Evolutionary conservation across 2,888 invertebrate species (phyloP).

Genomic region (Campoplex capitator): DNA sequence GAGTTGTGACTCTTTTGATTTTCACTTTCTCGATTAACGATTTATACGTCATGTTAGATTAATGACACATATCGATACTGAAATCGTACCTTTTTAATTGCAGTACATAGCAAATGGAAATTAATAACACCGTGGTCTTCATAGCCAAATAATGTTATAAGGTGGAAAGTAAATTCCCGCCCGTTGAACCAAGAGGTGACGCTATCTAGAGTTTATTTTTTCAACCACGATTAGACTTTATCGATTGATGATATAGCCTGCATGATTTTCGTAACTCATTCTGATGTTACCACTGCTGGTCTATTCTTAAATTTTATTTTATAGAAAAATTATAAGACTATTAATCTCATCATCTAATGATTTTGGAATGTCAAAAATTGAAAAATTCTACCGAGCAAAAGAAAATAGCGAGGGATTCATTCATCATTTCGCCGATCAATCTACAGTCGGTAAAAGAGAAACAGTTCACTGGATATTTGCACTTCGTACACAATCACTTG

Average conservation of each 20-base stretch:
- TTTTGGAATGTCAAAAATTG: no score
- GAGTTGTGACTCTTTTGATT: neutral
- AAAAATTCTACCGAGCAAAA: no score
- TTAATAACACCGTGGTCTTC: neutral
- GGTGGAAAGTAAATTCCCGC: neutral
- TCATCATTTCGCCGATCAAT: no score
- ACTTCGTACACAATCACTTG: no score
- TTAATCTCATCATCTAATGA: no score
- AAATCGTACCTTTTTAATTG: neutral
- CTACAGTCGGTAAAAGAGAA: no score
- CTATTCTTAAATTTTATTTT: neutral
- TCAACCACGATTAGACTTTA: neutral
- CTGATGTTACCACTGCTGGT: no score
- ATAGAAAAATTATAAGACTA: no score
- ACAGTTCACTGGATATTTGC: no score
- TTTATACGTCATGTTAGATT: no score
- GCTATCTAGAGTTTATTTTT: neutral
- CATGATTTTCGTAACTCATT: neutral
- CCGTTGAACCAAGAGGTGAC: neutral
- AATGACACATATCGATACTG: no score
- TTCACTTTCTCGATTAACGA: neutral
- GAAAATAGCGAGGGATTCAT: no score
- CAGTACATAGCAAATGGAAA: neutral
- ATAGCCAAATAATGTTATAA: neutral
- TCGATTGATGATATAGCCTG: neutral